Percentiles rank a stretch among this genome's conserved stretches.
Evolutionary conservation across 2,888 invertebrate genomes (phyloP).

Genomic region (Epinotia brunnichana): DNA sequence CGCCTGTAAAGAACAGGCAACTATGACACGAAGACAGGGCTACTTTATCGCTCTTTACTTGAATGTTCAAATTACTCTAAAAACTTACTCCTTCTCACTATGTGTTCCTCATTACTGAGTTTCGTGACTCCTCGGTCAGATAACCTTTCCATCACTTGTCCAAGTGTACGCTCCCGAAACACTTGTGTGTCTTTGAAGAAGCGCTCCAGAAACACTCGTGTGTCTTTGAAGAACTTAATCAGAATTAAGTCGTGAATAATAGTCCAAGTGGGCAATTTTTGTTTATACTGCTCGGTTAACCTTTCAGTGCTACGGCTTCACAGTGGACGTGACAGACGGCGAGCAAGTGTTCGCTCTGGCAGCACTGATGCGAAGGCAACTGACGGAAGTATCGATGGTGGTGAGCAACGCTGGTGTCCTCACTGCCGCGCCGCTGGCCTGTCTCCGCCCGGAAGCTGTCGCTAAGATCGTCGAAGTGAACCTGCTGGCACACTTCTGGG

Average conservation of each 20-base stretch:
- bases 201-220: too few species aligned
- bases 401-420: conserved; percentile 72
- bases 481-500: conserved; percentile 77
- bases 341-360: conserved; percentile 76
- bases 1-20: not conserved
- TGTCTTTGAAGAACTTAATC: too few species aligned
- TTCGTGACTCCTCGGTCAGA: too few species aligned
- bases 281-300: not conserved
- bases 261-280: too few species aligned
- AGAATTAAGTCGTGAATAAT: too few species aligned
- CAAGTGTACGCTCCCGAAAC: too few species aligned
- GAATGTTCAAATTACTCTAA: not conserved
- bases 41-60: too few species aligned
- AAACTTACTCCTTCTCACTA: not conserved
- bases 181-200: too few species aligned
- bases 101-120: not conserved
- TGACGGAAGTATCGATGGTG: conserved; percentile 74
- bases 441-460: conserved; percentile 64
- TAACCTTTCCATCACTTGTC: too few species aligned
- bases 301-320: conserved; percentile 70
- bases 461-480: conserved; percentile 68
- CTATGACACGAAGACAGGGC: not conserved
- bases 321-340: conserved; percentile 75
- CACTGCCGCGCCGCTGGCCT: conserved; percentile 63
- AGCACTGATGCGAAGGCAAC: conserved; percentile 66